phyloP scores from a whole-genome alignment of 2,888 invertebrate species.

The Halictus quadricinctus region DNA sequence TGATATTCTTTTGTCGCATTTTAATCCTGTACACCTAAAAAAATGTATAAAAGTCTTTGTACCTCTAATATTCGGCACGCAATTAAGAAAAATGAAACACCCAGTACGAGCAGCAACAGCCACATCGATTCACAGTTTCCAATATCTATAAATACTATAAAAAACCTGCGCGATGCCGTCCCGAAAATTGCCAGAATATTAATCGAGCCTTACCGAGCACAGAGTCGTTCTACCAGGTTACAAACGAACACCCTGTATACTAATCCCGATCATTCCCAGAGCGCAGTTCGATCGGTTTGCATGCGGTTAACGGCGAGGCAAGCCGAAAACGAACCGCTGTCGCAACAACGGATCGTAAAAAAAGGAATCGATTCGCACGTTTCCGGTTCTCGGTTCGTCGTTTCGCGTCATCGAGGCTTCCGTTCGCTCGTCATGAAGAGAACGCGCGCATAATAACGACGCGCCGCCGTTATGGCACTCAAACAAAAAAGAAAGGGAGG shows the following conservation, averaged over 20 bases:
- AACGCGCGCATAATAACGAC: neutral
- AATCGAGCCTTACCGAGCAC: neutral
- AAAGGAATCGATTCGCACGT: conserved; percentile 40
- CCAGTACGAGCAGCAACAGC: neutral
- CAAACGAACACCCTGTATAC: neutral
- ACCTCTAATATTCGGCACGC: neutral
- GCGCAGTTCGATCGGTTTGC: conserved; percentile 39
- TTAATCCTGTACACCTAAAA: neutral
- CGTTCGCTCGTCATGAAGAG: conserved; percentile 52
- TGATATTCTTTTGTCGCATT: neutral
- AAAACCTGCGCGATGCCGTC: neutral
- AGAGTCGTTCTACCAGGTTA: neutral
- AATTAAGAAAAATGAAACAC: neutral
- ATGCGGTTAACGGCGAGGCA: conserved; percentile 60
- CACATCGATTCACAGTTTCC: neutral
- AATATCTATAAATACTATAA: neutral
- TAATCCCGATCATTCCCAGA: conserved; percentile 8
- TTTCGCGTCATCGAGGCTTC: conserved; percentile 55
- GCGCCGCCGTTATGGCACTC: neutral
- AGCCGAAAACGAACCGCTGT: conserved; percentile 42
- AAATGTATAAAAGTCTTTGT: neutral
- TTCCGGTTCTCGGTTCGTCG: conserved; percentile 55
- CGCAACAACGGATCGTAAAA: conserved; percentile 35
- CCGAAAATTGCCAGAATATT: neutral
- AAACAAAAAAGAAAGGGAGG: neutral